Base-by-base conservation (phyloP, 2,113 vertebrate species). In the Collichthys lucidus region DNA sequence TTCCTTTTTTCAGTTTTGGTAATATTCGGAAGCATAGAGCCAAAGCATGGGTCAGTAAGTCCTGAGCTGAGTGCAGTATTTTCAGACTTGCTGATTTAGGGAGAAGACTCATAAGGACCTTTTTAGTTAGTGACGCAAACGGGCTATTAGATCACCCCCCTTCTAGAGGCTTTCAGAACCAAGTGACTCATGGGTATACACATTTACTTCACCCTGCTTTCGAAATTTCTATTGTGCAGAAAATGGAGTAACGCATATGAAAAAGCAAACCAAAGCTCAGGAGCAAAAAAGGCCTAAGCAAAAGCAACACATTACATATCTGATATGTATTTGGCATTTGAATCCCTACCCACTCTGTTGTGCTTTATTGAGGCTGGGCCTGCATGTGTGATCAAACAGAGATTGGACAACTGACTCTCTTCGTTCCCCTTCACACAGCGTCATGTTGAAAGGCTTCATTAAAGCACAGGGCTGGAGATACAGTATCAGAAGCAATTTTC, bases 401-500 rank as follows among this genome's bases (percentile, higher is more conserved):
- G 76, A 85, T 80, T 72, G 82, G 79, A 76, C 75, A 68, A 79
- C 70, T 65, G 74, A 79, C 65, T 82, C 64, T 79, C 73, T 84
- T 85, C 68, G 24, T 70, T 72, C 35, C 60, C 63, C 74, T 76
- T 69, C 60, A 73, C 79, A 79, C 50, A 19, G 12, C 11, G 12
- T 71, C 75, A 64, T 69, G 61, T 59, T 92, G 77, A 93, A 94
- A 93, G 88, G 80, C 91, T 92, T 94, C 91, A 93, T 93, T 93
- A 93, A 93, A 92, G 87, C 86, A 64, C 78, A 80, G 80, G 92
- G 85, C 80, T 87, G 82, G 69, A 87, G 89, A 92, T 91, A 89
- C 75, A 84, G 86, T 85, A 94, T 95, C 90, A 90, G 69, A 88
- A 69, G 84, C 86, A 89, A 93, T 95, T 94, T 93, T 81, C 90